Percentiles rank a stretch among this genome's conserved stretches.
These are phyloP conservation scores for Cryptomyrus ogoouensis DNA, from an alignment of 2,113 vertebrate genomes.

Conservation along the genomic window DNA sequence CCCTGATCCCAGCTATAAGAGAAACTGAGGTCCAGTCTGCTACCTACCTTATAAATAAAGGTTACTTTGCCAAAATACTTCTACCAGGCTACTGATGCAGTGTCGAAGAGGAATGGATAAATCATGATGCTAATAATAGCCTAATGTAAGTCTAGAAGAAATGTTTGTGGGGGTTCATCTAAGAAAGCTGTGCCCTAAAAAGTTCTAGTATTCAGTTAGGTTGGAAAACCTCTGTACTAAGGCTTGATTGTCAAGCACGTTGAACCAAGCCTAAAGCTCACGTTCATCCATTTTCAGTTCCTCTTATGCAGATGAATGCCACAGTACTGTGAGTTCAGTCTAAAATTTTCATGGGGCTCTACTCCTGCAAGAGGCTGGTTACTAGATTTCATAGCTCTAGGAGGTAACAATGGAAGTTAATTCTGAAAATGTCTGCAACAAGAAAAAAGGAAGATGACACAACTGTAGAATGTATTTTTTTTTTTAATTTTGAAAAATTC, in stretches of 20 bases:
- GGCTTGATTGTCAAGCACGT: constrained; percentile 1
- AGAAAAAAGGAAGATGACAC: constrained; percentile 3
- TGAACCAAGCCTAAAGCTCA: background rate
- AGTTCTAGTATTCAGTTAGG: background rate
- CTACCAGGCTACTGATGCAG: background rate
- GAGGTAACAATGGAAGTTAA: background rate
- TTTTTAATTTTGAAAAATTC: background rate
- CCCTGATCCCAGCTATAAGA: background rate
- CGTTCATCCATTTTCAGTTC: background rate
- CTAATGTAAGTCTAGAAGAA: background rate
- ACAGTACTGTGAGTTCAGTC: too few relatives aligned
- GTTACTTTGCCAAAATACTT: background rate
- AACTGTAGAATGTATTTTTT: background rate
- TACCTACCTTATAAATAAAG: background rate
- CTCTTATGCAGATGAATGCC: background rate
- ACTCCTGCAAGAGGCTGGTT: background rate
- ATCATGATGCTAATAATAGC: background rate
- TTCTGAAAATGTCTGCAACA: background rate
- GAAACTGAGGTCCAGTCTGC: background rate
- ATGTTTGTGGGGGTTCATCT: background rate
- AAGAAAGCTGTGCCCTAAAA: background rate
- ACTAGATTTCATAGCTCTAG: background rate
- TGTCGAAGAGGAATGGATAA: background rate
- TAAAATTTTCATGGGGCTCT: background rate
- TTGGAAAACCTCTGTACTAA: background rate